A percentile compares a stretch with the other conserved stretches of the same genome.
Evolutionary conservation across 2,888 invertebrate genomes (phyloP).

Genomic region (Limnephilus marmoratus): DNA sequence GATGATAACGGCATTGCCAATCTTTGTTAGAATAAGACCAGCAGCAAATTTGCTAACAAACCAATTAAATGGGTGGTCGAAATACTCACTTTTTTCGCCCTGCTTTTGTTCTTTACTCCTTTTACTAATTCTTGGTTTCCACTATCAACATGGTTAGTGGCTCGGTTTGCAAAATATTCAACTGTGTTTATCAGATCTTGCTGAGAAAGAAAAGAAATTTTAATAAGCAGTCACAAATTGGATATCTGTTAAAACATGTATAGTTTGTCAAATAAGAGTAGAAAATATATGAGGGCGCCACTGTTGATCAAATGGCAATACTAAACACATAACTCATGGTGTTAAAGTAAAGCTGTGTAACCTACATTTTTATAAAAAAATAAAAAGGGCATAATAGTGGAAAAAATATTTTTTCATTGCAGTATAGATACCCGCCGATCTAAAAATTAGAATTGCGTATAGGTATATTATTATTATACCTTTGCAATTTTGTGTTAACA

Average conservation of each 20-base stretch:
- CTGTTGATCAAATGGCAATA: no score
- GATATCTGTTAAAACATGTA: neutral
- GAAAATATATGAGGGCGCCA: no score
- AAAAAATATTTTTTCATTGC: no score
- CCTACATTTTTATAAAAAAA: no score
- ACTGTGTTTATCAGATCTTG: constrained; percentile 82
- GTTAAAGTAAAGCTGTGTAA: no score
- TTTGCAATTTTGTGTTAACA: no score
- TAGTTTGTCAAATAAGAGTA: no score
- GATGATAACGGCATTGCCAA: neutral
- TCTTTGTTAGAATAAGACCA: neutral
- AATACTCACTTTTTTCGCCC: constrained; percentile 75
- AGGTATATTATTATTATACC: no score
- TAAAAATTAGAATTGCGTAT: no score
- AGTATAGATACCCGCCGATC: no score
- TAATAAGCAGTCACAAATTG: neutral
- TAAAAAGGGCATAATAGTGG: no score
- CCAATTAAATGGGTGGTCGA: neutral
- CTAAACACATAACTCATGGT: no score
- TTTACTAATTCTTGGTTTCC: constrained; percentile 77
- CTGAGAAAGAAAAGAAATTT: constrained; percentile 71
- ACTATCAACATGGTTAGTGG: constrained; percentile 78
- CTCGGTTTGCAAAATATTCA: constrained; percentile 81
- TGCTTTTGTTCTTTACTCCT: constrained; percentile 75
- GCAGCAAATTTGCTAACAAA: neutral